phyloP scores from a whole-genome alignment of 2,888 invertebrate genomes.

The Synanthedon tipuliformis region DNA sequence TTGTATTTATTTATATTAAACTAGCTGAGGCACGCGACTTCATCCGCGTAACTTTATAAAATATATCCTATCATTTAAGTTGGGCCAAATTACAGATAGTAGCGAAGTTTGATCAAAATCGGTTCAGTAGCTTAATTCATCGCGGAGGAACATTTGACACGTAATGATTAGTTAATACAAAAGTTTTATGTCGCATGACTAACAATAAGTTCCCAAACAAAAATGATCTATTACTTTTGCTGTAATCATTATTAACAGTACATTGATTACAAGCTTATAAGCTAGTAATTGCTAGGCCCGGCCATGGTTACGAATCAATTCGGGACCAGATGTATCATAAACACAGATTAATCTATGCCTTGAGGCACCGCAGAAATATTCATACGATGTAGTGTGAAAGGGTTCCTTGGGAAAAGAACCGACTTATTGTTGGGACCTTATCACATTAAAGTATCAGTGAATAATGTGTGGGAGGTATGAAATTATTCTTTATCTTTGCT shows the following conservation, averaged over 20 bases:
- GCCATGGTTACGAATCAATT: constrained; percentile 13
- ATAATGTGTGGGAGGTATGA: neutral
- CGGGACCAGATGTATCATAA: constrained; percentile 3
- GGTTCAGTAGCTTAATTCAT: too few relatives aligned
- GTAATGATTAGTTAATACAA: too few relatives aligned
- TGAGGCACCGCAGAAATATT: neutral
- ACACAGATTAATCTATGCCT: neutral
- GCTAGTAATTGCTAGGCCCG: constrained; percentile 14
- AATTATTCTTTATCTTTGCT: neutral
- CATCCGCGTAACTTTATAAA: too few relatives aligned
- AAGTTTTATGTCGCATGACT: too few relatives aligned
- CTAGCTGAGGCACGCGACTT: too few relatives aligned
- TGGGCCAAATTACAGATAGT: too few relatives aligned
- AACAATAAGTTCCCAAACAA: too few relatives aligned
- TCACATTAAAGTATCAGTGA: constrained; percentile 2
- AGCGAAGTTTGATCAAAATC: too few relatives aligned
- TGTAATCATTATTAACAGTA: constrained; percentile 3
- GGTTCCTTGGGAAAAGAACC: neutral
- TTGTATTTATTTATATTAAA: too few relatives aligned
- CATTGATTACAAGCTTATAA: constrained; percentile 14
- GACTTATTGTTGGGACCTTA: neutral
- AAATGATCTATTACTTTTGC: neutral
- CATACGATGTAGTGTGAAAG: neutral
- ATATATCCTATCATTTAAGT: too few relatives aligned
- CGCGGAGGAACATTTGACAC: too few relatives aligned